phyloP scores from a whole-genome alignment of 2,797 vertebrate species.

The Rachycentron canadum region DNA sequence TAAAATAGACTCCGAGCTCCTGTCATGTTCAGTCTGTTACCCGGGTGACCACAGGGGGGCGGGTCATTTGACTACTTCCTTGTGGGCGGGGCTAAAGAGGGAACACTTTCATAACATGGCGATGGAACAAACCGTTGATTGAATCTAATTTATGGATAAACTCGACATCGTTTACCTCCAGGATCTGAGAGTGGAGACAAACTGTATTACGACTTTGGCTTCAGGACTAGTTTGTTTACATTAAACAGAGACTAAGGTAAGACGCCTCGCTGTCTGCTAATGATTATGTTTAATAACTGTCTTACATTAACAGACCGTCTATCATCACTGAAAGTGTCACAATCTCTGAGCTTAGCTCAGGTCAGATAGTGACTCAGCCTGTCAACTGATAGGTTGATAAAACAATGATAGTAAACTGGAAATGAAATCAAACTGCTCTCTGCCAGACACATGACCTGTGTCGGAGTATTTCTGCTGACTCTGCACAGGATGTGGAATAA shows the following conservation, averaged over 20 bases:
- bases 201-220: fast-evolving
- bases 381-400: neutral
- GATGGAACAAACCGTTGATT: neutral
- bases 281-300: neutral
- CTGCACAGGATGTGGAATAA: neutral
- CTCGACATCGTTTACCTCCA: fast-evolving
- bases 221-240: neutral
- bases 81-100: slow-evolving; percentile 12
- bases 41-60: neutral
- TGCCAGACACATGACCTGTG: too few species aligned
- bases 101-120: slow-evolving; percentile 20
- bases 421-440: slow-evolving; percentile 14
- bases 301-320: neutral
- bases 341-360: fast-evolving
- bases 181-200: too few species aligned
- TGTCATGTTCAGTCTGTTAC: neutral
- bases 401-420: neutral
- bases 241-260: slow-evolving; percentile 27
- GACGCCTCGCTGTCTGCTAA: neutral
- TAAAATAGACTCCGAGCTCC: too few species aligned
- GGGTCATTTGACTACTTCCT: neutral
- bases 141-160: neutral
- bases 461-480: too few species aligned
- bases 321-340: neutral
- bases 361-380: fast-evolving